Conservation (phyloP, 2,888 invertebrate species). For the Hesperia comma region DNA sequence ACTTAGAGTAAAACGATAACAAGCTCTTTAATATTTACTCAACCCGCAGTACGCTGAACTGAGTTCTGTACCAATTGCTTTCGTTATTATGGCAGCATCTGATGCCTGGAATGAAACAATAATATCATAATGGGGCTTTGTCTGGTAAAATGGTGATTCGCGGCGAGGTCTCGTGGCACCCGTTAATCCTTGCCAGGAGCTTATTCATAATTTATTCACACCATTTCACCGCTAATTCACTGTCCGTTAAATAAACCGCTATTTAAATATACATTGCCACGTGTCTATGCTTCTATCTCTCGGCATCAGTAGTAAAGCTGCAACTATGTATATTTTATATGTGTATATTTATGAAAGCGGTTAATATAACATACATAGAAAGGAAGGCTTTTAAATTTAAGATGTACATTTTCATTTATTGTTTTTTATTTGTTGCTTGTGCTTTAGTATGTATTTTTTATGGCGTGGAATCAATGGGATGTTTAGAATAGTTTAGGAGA, state of each 20-base stretch:
- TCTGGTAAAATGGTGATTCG: conserved; percentile 56
- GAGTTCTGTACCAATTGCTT: conserved; percentile 33
- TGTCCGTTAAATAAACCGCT: conserved; percentile 62
- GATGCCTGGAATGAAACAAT: conserved; percentile 49
- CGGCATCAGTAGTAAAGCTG: neutral
- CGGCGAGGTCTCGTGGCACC: conserved; percentile 55
- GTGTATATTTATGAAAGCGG: too few species aligned
- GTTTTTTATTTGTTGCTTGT: too few species aligned
- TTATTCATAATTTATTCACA: conserved; percentile 74
- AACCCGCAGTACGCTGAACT: conserved; percentile 18
- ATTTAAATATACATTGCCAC: conserved; percentile 59
- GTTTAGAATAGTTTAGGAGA: too few species aligned
- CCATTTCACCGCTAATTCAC: conserved; percentile 69
- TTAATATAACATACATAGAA: too few species aligned
- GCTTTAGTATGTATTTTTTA: too few species aligned
- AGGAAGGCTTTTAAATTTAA: too few species aligned
- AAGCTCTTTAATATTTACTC: conserved; percentile 20
- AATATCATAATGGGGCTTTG: conserved; percentile 51
- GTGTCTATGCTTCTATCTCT: conserved; percentile 45
- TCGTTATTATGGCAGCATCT: conserved; percentile 41
- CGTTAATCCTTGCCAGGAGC: conserved; percentile 69
- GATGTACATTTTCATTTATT: too few species aligned
- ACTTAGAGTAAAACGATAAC: conserved; percentile 16
- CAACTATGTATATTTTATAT: too few species aligned
- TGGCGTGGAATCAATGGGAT: too few species aligned